phyloP scores from a whole-genome alignment of 2,888 invertebrate species.

The Callinectes sapidus region DNA sequence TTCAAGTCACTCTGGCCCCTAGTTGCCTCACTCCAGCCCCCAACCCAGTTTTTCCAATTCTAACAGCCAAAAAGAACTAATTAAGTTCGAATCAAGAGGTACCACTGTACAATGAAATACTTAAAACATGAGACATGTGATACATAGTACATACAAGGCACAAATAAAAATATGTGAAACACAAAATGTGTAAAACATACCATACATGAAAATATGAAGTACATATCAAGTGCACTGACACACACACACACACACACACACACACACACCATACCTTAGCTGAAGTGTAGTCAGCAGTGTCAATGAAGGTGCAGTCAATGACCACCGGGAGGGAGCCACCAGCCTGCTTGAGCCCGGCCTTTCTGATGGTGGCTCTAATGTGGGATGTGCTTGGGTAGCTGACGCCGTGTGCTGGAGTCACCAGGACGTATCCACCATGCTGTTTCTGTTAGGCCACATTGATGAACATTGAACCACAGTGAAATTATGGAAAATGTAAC shows the following conservation, averaged over 20 bases:
- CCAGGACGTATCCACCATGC: constrained; percentile 62
- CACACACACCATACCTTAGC: constrained; percentile 62
- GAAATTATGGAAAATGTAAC: neutral
- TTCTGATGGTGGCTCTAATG: constrained; percentile 66
- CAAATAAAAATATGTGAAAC: too few species aligned
- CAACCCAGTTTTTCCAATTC: too few species aligned
- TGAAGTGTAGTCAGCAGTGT: constrained; percentile 69
- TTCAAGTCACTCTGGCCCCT: too few species aligned
- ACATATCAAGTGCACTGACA: too few species aligned
- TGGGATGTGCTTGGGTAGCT: constrained; percentile 70
- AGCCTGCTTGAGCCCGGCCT: constrained; percentile 65
- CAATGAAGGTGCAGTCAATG: constrained; percentile 69
- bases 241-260: neutral
- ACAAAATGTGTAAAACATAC: too few species aligned
- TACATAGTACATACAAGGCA: too few species aligned
- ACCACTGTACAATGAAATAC: too few species aligned
- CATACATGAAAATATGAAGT: too few species aligned
- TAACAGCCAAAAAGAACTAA: too few species aligned
- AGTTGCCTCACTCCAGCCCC: too few species aligned
- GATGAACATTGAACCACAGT: neutral
- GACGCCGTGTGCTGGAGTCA: constrained; percentile 71
- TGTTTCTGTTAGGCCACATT: constrained; percentile 50
- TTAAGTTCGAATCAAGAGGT: too few species aligned
- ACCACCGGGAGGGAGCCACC: constrained; percentile 67
- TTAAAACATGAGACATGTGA: too few species aligned